Conservation (phyloP, 2,113 vertebrate genomes). For the Anoplopoma fimbria region DNA sequence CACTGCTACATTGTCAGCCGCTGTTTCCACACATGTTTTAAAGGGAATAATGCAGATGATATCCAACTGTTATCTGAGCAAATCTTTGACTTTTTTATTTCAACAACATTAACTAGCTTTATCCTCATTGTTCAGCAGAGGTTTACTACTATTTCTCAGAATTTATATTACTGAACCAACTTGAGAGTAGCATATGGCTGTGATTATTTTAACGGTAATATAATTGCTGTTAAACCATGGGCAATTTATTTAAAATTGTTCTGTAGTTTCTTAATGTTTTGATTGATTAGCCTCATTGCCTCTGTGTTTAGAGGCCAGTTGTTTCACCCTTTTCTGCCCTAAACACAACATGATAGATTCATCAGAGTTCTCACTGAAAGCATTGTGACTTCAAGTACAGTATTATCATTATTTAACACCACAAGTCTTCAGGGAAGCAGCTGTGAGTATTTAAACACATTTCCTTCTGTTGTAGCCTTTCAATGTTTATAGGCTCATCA, state of each 20-base stretch:
- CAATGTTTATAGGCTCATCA: not conserved
- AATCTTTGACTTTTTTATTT: not conserved
- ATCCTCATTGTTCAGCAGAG: not conserved
- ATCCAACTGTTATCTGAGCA: too few relatives aligned
- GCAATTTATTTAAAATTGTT: constrained; percentile 70
- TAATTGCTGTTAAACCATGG: constrained; percentile 65
- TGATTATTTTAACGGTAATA: constrained; percentile 69
- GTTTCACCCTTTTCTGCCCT: constrained; percentile 39
- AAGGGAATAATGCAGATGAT: not conserved
- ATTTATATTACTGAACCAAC: constrained; percentile 46
- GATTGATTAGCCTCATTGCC: constrained; percentile 73
- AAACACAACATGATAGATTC: constrained; percentile 27
- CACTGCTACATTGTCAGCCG: not conserved
- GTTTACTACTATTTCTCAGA: constrained; percentile 11
- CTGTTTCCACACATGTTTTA: not conserved
- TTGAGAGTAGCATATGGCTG: constrained; percentile 61
- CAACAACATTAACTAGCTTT: not conserved
- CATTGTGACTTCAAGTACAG: constrained; percentile 12
- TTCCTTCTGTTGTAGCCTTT: not conserved
- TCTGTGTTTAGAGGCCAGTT: constrained; percentile 57
- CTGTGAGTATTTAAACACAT: not conserved
- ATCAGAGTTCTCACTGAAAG: constrained; percentile 37
- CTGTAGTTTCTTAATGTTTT: constrained; percentile 64
- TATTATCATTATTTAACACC: not conserved
- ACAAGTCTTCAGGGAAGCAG: not conserved